phyloP scores from a whole-genome alignment of 2,113 vertebrate genomes.

The Larimichthys polyactis region DNA sequence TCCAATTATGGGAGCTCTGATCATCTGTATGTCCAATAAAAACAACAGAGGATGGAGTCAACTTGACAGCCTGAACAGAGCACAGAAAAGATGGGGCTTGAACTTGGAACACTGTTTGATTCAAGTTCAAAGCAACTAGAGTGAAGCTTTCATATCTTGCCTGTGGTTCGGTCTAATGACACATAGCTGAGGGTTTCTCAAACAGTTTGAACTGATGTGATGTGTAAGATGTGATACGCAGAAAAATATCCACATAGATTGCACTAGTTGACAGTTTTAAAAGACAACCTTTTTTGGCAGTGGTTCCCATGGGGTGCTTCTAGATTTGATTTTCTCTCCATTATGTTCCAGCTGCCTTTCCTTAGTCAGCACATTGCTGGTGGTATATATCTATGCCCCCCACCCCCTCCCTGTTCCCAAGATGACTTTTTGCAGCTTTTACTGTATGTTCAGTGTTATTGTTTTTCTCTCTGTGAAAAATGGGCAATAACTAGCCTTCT shows the following conservation, averaged over 20 bases:
- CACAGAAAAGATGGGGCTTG: not conserved
- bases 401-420: constrained; percentile 3
- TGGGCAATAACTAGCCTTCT: constrained; percentile 5
- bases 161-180: constrained; percentile 44
- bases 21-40: not conserved
- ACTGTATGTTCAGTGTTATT: constrained; percentile 29
- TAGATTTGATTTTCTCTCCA: constrained; percentile 32
- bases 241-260: constrained; percentile 31
- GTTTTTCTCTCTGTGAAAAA: constrained; percentile 20
- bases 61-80: constrained; percentile 37
- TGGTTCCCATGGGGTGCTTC: constrained; percentile 10
- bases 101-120: constrained; percentile 50
- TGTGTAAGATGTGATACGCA: constrained; percentile 15
- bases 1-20: constrained; percentile 35
- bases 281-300: constrained; percentile 32
- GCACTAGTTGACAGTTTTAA: constrained; percentile 24
- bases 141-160: constrained; percentile 43
- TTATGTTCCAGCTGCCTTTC: constrained; percentile 2
- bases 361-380: constrained; percentile 24
- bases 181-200: not conserved
- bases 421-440: constrained; percentile 17
- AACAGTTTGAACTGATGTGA: constrained; percentile 14
- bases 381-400: not conserved
- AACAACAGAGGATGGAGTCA: constrained; percentile 6
- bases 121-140: constrained; percentile 44